phyloP scores from a whole-genome alignment of 2,797 vertebrate genomes.

The Pseudocheirus occidentalis region DNA sequence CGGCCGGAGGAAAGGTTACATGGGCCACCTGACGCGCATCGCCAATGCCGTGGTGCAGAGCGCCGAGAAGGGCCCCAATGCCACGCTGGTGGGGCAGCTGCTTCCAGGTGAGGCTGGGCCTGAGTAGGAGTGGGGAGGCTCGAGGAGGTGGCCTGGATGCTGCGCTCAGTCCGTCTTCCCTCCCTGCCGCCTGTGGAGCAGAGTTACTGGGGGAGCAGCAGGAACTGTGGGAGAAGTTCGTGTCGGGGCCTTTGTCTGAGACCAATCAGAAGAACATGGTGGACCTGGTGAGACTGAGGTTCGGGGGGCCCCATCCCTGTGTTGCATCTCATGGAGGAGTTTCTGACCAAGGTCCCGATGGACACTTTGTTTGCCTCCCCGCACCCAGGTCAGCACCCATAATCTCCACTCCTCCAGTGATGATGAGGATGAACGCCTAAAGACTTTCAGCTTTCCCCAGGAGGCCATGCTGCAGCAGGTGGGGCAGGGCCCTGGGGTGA shows the following conservation, averaged over 20 bases:
- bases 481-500: background rate
- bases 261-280: conserved; percentile 85
- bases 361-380: background rate
- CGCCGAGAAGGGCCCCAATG: conserved; percentile 83
- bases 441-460: conserved; percentile 84
- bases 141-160: rapidly evolving
- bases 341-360: rapidly evolving
- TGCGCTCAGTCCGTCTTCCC: rapidly evolving
- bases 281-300: conserved; percentile 80
- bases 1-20: conserved; percentile 84
- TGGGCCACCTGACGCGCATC: conserved; percentile 84
- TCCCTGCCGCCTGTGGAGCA: background rate
- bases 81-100: conserved; percentile 75
- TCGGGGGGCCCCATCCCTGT: rapidly evolving
- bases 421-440: conserved; percentile 83
- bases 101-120: conserved; percentile 78
- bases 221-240: conserved; percentile 81
- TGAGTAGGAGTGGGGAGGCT: background rate
- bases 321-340: rapidly evolving
- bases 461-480: conserved; percentile 85
- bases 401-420: conserved; percentile 85
- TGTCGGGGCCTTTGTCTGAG: conserved; percentile 80
- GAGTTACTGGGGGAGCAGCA: conserved; percentile 74
- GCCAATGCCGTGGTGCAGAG: conserved; percentile 83
- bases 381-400: conserved; percentile 80